Evolutionary conservation across 2,113 vertebrate genomes (phyloP), one percentile per base, ranked within the genome.

Genomic region (Protobothrops flavoviridis): DNA sequence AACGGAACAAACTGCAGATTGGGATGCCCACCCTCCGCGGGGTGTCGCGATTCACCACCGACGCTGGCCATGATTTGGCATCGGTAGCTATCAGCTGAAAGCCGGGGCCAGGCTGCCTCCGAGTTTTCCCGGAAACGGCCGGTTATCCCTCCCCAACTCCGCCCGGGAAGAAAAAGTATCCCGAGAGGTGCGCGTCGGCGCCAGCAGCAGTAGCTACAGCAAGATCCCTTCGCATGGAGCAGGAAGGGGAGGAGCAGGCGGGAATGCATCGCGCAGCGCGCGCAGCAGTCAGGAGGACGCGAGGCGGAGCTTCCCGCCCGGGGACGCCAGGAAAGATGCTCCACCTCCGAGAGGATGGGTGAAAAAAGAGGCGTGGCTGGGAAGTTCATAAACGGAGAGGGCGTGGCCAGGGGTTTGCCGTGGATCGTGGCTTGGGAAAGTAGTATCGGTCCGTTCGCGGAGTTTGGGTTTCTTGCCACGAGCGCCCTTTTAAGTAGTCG

Each of bases 1-100:
- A 99, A 99, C 5, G 99, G 99, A 24, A 98, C 99, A 55, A 99
- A 99, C 98, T 99, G 99, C 96, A 99, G 96, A 95, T 98, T 98
- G 61, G 95, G 95, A 52, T 95, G 95, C 50, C 69, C 96, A 1
- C 95, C n/a, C 1, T 59, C 95, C 5, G 57, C 57, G 3, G 96
- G 85, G 6, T 93, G 9, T 7, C 48, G 93, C 5, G 26, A 20
- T 74, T 96, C 96, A 2, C 88, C 94, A 17, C 91, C 89, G 81
- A 94, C 97, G 50, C 97, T 93, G 4, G 98, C 97, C 98, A 98
- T 98, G 90, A 10, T 33, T 81, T 21, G 33, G 9, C 74, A 81
- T 81, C 74, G 33, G 33, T 20, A 21, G 33, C 33, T 81, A 21
- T 20, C 74, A 43, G 74, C 74, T 43, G 74, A 81, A 81, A 81